phyloP scores from a whole-genome alignment of 2,113 vertebrate genomes.

The Phylloscopus trochilus region DNA sequence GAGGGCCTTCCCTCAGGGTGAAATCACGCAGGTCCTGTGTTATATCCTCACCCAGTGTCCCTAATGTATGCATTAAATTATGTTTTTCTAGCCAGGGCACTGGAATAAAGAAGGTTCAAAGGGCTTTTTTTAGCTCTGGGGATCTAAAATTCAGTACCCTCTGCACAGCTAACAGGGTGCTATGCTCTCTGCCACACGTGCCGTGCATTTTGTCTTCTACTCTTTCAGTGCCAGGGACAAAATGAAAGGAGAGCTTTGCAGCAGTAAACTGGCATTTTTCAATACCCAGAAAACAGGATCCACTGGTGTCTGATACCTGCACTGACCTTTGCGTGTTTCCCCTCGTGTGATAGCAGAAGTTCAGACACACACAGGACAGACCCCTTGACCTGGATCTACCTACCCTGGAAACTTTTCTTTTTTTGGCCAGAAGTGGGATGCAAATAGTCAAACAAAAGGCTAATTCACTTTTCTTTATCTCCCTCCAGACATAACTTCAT shows the following conservation, averaged over 20 bases:
- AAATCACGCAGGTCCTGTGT: background rate
- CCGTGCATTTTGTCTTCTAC: background rate
- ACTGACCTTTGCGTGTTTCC: accelerated
- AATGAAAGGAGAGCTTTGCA: background rate
- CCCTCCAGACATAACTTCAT: background rate
- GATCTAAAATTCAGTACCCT: background rate
- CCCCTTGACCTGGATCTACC: background rate
- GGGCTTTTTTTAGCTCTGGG: background rate
- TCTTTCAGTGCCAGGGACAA: background rate
- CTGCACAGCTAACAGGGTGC: background rate
- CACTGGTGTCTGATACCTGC: accelerated
- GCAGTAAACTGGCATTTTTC: background rate
- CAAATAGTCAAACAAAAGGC: background rate
- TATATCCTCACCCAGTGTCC: background rate
- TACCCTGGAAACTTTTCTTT: background rate
- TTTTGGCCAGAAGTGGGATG: background rate
- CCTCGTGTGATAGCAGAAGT: background rate
- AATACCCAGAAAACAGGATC: background rate
- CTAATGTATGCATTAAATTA: accelerated
- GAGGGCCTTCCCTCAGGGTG: background rate
- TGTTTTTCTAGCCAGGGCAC: background rate
- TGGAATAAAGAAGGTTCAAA: background rate
- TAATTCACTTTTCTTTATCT: background rate
- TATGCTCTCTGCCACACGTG: accelerated
- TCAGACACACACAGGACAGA: background rate